These are phyloP conservation scores for Platichthys stellatus DNA, from an alignment of 2,113 vertebrate species.

Conservation along the genomic window DNA sequence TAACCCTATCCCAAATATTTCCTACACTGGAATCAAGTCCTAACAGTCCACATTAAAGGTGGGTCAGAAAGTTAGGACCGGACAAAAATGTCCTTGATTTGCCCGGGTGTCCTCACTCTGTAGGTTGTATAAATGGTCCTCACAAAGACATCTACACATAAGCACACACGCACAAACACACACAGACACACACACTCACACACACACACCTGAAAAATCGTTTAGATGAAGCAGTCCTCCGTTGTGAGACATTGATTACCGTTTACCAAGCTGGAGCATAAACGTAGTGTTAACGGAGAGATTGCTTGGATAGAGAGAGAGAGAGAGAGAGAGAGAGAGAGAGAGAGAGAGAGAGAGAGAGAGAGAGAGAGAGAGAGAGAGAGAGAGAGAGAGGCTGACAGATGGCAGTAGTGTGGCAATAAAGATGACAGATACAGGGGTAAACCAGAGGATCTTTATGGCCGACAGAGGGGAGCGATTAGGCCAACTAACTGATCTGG, in stretches of 20 bases:
- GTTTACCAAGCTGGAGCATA: conserved; percentile 79
- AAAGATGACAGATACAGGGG: conserved; percentile 65
- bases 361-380: conserved; percentile 14
- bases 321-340: conserved; percentile 8
- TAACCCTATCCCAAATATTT: no score
- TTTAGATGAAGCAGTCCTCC: conserved; percentile 72
- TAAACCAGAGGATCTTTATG: conserved; percentile 56
- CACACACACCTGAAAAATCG: conserved; percentile 64
- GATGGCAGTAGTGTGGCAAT: conserved; percentile 58
- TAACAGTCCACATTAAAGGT: no score
- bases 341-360: conserved; percentile 17
- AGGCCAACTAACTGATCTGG: conserved; percentile 70
- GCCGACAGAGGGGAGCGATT: conserved; percentile 48
- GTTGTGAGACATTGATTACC: conserved; percentile 81
- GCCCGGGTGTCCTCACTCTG: not conserved
- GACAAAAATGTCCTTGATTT: no score
- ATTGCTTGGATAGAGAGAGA: conserved; percentile 44
- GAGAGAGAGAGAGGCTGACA: conserved; percentile 39
- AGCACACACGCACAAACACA: conserved; percentile 1
- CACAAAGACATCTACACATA: not conserved
- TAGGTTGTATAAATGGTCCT: not conserved
- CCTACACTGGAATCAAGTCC: no score
- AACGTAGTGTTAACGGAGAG: conserved; percentile 69
- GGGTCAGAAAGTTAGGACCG: no score
- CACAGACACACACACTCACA: not conserved